Conservation (phyloP, 1,140 invertebrate genomes). For the Brachionus koreanus region DNA sequence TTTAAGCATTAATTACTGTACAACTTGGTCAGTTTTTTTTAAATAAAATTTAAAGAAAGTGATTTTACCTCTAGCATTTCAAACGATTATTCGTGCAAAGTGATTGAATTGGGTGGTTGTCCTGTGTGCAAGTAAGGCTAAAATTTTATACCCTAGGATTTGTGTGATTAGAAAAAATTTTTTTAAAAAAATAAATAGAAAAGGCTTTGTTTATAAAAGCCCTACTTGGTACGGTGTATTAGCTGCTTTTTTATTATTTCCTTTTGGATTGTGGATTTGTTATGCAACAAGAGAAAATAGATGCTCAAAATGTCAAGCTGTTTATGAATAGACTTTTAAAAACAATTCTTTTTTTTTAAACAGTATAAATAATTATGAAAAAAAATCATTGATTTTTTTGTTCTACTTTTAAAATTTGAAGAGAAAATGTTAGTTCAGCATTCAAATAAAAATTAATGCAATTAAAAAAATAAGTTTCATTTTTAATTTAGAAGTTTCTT, state of each 20-base stretch:
- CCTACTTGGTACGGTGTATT: conserved; percentile 70
- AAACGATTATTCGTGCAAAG: background rate
- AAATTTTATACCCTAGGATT: conserved; percentile 69
- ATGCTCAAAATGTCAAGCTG: conserved; percentile 77
- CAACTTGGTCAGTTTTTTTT: too few relatives aligned
- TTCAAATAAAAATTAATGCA: too few relatives aligned
- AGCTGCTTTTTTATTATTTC: conserved; percentile 82
- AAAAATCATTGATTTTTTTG: too few relatives aligned
- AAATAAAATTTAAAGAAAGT: background rate
- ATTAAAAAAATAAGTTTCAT: too few relatives aligned
- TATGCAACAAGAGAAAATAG: conserved; percentile 71
- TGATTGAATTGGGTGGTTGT: conserved; percentile 62
- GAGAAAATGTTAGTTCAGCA: too few relatives aligned
- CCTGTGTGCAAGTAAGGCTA: conserved; percentile 58
- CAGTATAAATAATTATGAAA: too few relatives aligned
- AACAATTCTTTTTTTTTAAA: too few relatives aligned
- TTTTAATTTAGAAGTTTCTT: too few relatives aligned
- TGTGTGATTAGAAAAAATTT: conserved; percentile 45
- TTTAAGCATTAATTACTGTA: background rate
- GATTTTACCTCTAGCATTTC: background rate
- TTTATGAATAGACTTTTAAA: conserved; percentile 62
- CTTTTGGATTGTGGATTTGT: conserved; percentile 76
- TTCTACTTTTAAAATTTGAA: too few relatives aligned
- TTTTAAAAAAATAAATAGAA: background rate
- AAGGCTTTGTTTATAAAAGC: background rate